Conservation (phyloP, 2,888 invertebrate genomes). For the Prosapia bicincta region DNA sequence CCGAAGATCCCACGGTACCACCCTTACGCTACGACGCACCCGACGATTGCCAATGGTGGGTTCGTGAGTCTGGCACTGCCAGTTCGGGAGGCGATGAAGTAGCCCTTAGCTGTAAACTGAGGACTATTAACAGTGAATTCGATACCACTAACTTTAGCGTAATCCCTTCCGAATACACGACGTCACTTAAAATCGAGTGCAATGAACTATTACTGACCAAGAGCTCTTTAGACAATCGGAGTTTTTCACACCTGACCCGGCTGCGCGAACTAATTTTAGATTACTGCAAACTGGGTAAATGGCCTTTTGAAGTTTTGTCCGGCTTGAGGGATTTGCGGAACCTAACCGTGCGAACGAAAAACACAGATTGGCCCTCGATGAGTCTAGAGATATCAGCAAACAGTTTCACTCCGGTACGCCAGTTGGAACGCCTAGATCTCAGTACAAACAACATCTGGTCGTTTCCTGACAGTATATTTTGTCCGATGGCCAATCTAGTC, state of each 20-base stretch:
- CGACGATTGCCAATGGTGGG: constrained; percentile 80
- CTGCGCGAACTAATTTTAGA: constrained; percentile 77
- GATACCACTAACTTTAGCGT: constrained; percentile 86
- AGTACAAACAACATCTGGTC: constrained; percentile 89
- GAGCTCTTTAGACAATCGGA: constrained; percentile 70
- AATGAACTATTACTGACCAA: constrained; percentile 76
- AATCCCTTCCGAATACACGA: constrained; percentile 79
- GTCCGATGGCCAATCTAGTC: constrained; percentile 73
- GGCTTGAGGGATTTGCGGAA: constrained; percentile 79
- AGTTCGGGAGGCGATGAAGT: constrained; percentile 56
- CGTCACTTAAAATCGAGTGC: constrained; percentile 73
- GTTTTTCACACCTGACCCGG: constrained; percentile 75
- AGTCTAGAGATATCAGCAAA: constrained; percentile 77
- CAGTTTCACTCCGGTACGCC: constrained; percentile 67
- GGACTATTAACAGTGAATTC: constrained; percentile 83
- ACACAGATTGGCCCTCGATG: constrained; percentile 79
- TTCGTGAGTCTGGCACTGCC: constrained; percentile 45
- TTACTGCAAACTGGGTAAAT: constrained; percentile 81
- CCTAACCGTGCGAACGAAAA: constrained; percentile 80
- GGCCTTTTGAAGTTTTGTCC: constrained; percentile 74
- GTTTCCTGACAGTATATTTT: constrained; percentile 81
- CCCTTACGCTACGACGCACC: constrained; percentile 70
- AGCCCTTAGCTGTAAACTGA: constrained; percentile 71
- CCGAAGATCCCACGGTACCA: constrained; percentile 24
- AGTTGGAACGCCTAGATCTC: constrained; percentile 78